These are phyloP conservation scores for Rhadinocentrus ornatus DNA, from an alignment of 2,797 vertebrate species.

Conservation along the genomic window DNA sequence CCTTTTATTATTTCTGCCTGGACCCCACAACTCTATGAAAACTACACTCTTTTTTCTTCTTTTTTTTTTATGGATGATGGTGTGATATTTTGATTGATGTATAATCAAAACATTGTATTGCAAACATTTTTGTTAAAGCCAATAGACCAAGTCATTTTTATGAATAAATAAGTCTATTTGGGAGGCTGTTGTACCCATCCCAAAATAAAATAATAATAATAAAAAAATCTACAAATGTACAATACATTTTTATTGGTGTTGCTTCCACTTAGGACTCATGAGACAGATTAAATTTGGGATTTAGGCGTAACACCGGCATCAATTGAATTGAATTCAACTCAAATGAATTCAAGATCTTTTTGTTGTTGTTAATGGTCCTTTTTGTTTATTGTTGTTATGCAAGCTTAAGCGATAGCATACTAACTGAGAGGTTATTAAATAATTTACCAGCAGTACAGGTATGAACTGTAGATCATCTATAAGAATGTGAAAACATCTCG, in stretches of 20 bases:
- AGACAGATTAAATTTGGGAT: background rate
- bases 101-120: background rate
- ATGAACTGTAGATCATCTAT: slow-evolving; percentile 8
- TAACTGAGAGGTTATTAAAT: background rate
- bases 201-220: too few relatives aligned
- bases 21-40: background rate
- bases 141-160: too few relatives aligned
- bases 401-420: background rate
- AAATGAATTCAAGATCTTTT: too few relatives aligned
- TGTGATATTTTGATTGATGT: background rate
- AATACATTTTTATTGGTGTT: too few relatives aligned
- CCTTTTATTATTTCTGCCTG: background rate
- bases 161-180: too few relatives aligned
- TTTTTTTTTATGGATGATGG: too few relatives aligned
- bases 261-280: background rate
- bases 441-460: background rate
- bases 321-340: background rate
- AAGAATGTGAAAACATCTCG: background rate
- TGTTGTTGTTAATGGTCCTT: too few relatives aligned
- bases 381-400: too few relatives aligned
- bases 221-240: too few relatives aligned
- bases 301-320: background rate
- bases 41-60: background rate
- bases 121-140: too few relatives aligned
- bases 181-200: too few relatives aligned